Percentiles rank a stretch among this genome's conserved stretches.
Conservation (phyloP, 2,797 vertebrate genomes). For the Pangasius krempfi region DNA sequence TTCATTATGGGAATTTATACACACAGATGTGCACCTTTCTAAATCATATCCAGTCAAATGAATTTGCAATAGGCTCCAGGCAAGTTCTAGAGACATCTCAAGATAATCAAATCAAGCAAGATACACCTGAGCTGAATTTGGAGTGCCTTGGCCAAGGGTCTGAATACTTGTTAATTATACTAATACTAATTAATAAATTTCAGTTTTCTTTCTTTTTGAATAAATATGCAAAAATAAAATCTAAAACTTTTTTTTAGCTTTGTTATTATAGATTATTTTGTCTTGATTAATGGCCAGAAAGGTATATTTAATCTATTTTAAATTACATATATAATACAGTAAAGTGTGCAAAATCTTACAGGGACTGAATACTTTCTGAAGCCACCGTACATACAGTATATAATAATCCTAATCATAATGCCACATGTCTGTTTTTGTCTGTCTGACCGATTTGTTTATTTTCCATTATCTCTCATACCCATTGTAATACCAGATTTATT, state of each 20-base stretch:
- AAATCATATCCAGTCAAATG: not conserved
- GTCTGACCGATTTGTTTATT: not conserved
- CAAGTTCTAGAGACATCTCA: not conserved
- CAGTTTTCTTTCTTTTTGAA: not conserved
- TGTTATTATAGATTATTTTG: not conserved
- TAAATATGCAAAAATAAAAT: not conserved
- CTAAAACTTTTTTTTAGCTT: not conserved
- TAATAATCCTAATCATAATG: not conserved
- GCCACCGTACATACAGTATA: not conserved
- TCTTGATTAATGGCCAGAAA: not conserved
- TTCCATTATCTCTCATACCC: not conserved
- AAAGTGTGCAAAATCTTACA: not conserved
- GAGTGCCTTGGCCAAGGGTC: not conserved
- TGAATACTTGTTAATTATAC: not conserved
- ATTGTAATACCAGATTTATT: conserved; percentile 15
- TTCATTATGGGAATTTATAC: not conserved
- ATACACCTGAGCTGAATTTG: not conserved
- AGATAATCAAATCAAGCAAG: not conserved
- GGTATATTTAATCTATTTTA: not conserved
- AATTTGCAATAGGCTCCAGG: not conserved
- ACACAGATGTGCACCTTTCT: not conserved
- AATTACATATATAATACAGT: not conserved
- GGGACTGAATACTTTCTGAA: not conserved
- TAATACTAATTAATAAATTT: not conserved
- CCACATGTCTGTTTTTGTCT: not conserved